Evolutionary conservation across 2,113 vertebrate species (phyloP), one percentile per base, ranked within the genome.

Genomic region (Ondatra zibethicus): DNA sequence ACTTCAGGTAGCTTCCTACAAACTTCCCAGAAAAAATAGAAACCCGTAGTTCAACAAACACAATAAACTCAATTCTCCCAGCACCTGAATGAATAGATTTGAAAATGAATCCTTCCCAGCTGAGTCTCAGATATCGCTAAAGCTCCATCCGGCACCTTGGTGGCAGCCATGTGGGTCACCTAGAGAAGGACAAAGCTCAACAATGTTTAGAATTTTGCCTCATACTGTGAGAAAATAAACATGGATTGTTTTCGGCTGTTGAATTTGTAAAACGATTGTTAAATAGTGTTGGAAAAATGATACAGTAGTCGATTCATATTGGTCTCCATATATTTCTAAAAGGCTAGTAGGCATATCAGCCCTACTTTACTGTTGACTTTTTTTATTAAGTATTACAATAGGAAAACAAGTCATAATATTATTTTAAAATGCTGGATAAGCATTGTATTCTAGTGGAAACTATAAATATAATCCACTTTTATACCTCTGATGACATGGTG

Each of bases 391-490:
- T 86, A 39, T 78, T 92, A 76, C 94, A 91, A 39, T 90, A 86
- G 73, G 33, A 95, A 45, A 61, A 63, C 75, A 72, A 92, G 52
- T 14, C 68, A 66, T 36, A 63, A 93, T 33, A 75, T 13, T 17
- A 87, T 11, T 81, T 92, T 86, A 95, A 84, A 84, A 80, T 1
- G 36, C 6, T 63, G 31, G 7, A 23, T 42, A 29, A 92, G 1
- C 3, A 33, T n/a, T 95, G 19, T 4, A 93, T 92, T 95, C 96
- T 85, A 96, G 92, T 65, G 50, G 84, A 94, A 96, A 81, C 5
- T 61, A 72, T 14, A 93, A 68, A 80, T 36, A 3, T n/a, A 66
- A 66, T 76, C 33, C 36, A 61, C 81, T 50, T 86, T 75, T 68
- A 88, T 86, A 73, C 33, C 12, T 91, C 78, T 45, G 65, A 52